Conservation (phyloP, 1,140 invertebrate genomes). For the Latrodectus geometricus region DNA sequence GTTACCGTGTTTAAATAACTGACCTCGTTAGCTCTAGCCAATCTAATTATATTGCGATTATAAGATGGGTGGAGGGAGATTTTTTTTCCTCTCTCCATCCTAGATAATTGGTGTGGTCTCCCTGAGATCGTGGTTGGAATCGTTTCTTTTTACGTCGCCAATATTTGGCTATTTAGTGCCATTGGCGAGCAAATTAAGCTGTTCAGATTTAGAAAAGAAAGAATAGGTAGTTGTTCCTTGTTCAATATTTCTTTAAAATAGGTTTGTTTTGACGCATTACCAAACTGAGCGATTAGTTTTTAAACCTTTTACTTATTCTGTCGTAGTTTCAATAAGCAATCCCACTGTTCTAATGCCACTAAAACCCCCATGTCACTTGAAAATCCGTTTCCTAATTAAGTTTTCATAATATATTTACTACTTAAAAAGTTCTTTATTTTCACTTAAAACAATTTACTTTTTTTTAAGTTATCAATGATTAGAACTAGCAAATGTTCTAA, state of each 20-base stretch:
- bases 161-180: conserved; percentile 5
- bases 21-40: conserved; percentile 34
- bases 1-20: conserved; percentile 33
- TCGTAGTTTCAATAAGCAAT: neutral
- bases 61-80: conserved; percentile 2
- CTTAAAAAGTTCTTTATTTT: no score
- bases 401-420: no score
- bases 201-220: neutral
- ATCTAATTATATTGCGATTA: conserved; percentile 47
- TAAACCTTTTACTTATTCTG: neutral
- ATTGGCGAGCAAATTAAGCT: neutral
- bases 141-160: neutral
- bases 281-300: neutral
- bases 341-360: neutral
- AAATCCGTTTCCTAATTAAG: no score
- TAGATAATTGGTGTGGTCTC: conserved; percentile 24
- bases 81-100: neutral
- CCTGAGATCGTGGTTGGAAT: neutral
- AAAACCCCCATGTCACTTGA: neutral
- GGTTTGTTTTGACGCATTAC: neutral
- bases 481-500: no score
- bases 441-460: no score
- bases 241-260: neutral
- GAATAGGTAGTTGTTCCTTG: neutral
- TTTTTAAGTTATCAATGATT: no score